Conservation (phyloP, 2,888 invertebrate genomes). For the Melanostoma mellinum region DNA sequence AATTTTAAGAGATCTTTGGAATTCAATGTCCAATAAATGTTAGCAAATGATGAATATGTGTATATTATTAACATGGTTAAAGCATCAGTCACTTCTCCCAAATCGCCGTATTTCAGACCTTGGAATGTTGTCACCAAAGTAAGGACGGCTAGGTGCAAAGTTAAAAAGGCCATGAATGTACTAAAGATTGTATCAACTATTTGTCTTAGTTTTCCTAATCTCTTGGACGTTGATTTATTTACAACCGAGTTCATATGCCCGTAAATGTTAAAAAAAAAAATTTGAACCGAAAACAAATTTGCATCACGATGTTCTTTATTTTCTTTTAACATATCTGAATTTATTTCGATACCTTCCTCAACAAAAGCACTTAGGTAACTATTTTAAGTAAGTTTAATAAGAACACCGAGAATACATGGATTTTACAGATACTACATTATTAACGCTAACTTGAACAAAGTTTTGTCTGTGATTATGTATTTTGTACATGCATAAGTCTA, state of each 20-base stretch:
- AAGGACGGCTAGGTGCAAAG: not conserved
- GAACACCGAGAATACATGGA: too few relatives aligned
- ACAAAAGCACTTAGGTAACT: too few relatives aligned
- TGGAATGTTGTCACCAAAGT: not conserved
- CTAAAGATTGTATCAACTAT: not conserved
- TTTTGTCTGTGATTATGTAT: too few relatives aligned
- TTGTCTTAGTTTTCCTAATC: slow-evolving; percentile 4
- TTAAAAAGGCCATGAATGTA: not conserved
- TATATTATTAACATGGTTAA: slow-evolving; percentile 78
- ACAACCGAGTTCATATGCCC: slow-evolving; percentile 11
- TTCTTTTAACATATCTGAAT: too few relatives aligned
- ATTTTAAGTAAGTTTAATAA: too few relatives aligned
- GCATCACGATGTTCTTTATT: not conserved
- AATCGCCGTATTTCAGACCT: slow-evolving; percentile 65
- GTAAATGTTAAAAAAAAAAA: slow-evolving; percentile 11
- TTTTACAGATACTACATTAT: too few relatives aligned
- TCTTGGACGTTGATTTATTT: not conserved
- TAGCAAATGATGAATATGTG: slow-evolving; percentile 76
- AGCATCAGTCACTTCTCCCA: slow-evolving; percentile 78
- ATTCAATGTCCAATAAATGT: slow-evolving; percentile 76
- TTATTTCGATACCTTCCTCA: too few relatives aligned
- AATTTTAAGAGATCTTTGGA: slow-evolving; percentile 70
- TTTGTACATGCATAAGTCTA: too few relatives aligned
- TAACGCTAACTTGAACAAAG: too few relatives aligned
- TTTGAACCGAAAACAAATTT: slow-evolving; percentile 13